Base-by-base conservation (phyloP, 2,113 vertebrate species). In the Datnioides undecimradiatus region DNA sequence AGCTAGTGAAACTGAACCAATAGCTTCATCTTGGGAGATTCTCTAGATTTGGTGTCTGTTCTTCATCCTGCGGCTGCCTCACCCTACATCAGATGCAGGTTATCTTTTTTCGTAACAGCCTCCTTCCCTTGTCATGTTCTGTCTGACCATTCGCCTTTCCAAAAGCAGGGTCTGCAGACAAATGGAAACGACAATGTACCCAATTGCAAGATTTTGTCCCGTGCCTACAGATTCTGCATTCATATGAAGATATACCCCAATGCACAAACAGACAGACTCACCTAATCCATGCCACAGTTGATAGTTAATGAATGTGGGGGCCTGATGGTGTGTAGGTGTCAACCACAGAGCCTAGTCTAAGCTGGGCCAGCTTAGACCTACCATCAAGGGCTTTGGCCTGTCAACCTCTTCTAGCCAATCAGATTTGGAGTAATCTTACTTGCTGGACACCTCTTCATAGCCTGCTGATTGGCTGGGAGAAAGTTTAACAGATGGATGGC, bases 341-440 rank as follows among this genome's bases (percentile, higher is more conserved):
- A 62, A 69, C 49, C 57, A 48, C 60, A 75, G 34, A 77, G 49
- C 43, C 80, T 27, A 46, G 41, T 65, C 57, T 79, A 70, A 90
- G 58, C 58, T 69, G 23, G 29, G 13, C n/a, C 40, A 62, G 51
- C 19, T 83, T 86, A 79, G 27, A 63, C 63, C 67, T 86, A 67
- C 82, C 73, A 85, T 71, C 70, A 66, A 64, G 34, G 78, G 77
- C 77, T 89, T 85, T 81, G 16, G 38, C 41, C 73, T 79, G 78
- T 83, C 79, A 76, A 12, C 31, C 65, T 52, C 65, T 16, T 46
- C 16, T 51, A 64, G 67, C 73, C 79, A 88, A 75, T 78, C 70
- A 72, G 76, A 69, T 54, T 58, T 60, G 25, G 54, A 29, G 8
- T 76, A 57, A 83, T 81, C 70, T 62, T 12, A 55, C 76, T 55